Conservation (phyloP, 2,797 vertebrate species). For the Cuculus canorus region DNA sequence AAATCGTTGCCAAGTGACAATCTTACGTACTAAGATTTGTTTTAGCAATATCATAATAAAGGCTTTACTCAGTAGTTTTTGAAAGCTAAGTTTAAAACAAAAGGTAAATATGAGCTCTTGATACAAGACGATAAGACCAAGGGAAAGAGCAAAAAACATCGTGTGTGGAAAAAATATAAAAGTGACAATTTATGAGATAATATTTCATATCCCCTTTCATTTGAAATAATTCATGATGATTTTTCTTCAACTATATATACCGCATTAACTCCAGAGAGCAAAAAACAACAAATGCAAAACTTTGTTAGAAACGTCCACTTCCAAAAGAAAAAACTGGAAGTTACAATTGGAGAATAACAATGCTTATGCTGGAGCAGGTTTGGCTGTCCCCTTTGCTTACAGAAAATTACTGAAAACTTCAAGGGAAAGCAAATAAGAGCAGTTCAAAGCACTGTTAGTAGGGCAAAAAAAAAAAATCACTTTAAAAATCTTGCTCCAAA, state of each 20-base stretch:
- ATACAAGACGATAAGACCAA: not conserved
- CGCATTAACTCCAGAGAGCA: not conserved
- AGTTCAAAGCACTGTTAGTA: not conserved
- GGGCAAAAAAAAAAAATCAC: not conserved
- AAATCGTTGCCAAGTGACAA: slow-evolving; percentile 35
- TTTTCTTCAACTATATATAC: not conserved
- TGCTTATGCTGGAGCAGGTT: not conserved
- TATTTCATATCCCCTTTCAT: not conserved
- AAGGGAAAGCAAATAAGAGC: not conserved
- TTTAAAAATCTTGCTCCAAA: not conserved
- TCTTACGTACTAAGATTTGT: not conserved
- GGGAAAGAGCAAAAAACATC: not conserved
- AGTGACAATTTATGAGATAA: not conserved
- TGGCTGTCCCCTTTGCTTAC: not conserved
- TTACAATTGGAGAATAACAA: not conserved
- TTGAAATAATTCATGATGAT: not conserved
- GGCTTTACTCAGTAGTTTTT: not conserved
- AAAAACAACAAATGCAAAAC: not conserved
- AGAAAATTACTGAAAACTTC: not conserved
- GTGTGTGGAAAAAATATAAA: not conserved
- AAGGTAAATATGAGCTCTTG: not conserved
- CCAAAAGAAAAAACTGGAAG: not conserved
- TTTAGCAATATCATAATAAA: slow-evolving; percentile 40
- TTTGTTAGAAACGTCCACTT: not conserved
- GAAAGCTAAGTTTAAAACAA: not conserved